Evolutionary conservation across 2,113 vertebrate species (phyloP).

Genomic region (Prochilodus magdalenae): DNA sequence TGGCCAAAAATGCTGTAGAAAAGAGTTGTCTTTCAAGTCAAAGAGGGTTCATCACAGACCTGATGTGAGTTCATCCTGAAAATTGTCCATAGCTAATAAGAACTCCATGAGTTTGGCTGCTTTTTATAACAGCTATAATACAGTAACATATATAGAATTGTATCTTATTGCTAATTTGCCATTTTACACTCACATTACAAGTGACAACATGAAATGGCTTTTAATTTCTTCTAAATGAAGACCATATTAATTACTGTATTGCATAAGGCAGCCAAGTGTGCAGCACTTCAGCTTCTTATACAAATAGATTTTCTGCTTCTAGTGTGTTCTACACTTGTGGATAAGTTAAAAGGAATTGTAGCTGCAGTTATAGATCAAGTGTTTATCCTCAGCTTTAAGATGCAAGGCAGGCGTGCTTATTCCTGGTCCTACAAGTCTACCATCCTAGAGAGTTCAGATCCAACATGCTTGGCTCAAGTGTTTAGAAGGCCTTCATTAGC

Average conservation of each 20-base stretch:
- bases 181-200: background rate
- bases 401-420: too few species aligned
- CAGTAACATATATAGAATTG: background rate
- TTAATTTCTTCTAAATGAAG: background rate
- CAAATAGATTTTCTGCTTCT: background rate
- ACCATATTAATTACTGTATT: background rate
- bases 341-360: background rate
- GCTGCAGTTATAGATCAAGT: background rate
- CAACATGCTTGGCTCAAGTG: too few species aligned
- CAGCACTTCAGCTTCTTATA: background rate
- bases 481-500: too few species aligned
- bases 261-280: background rate
- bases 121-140: background rate
- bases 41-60: background rate
- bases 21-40: background rate
- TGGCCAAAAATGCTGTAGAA: background rate
- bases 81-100: background rate
- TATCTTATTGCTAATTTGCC: too few species aligned
- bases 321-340: background rate
- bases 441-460: too few species aligned
- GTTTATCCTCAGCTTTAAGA: too few species aligned
- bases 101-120: background rate
- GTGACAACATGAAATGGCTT: background rate
- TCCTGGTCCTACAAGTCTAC: too few species aligned
- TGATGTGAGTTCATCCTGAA: background rate